Evolutionary conservation across 2,888 invertebrate species (phyloP), one percentile per base, ranked within the genome.

Genomic region (Callinectes sapidus): DNA sequence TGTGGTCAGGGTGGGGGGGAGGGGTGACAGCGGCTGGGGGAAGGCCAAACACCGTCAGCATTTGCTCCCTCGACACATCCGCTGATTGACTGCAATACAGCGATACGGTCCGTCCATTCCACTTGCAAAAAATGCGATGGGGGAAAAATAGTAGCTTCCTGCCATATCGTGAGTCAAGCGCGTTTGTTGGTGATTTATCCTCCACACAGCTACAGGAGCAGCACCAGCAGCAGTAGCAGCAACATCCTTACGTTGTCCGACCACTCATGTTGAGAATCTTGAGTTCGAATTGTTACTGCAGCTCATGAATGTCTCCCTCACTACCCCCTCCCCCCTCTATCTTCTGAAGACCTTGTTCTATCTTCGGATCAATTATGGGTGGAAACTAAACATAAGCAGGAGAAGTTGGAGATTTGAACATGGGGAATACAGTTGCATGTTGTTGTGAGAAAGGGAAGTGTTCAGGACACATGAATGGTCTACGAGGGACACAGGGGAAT

Each of bases 61-160:
- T 71, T 71, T 71, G 71, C 28, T 28, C n/a, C 71, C n/a, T 71
- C 71, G 32, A 81, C 32, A 81, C 81, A 81, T 81, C 35, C 81
- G 35, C 35, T 35, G 81, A 81, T 35, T 81, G 35, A 81, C 32
- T 81, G 35, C 32, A 35, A n/a, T 16, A 13, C 32, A 10, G 81
- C 32, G 14, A 35, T 35, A 81, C 32, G 35, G 28, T 35, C 35
- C 32, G 14, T 35, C 81, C 35, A 35, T 81, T 81, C 35, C 81
- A 35, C 71, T 28, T 16, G 81, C 81, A 81, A 35, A 81, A 71
- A 35, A 81, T 35, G 16, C 1, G 35, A 81, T 1, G 35, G 10
- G 28, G 28, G 18, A 71, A 71, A 81, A 16, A 71, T 10, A 23
- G n/a, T 71, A 81, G 81, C 16, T 35, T 81, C 35, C 81, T 81